A percentile compares a stretch with the other conserved stretches of the same genome.
These are phyloP conservation scores for Mugil cephalus DNA, from an alignment of 2,113 vertebrate species.

Conservation along the genomic window DNA sequence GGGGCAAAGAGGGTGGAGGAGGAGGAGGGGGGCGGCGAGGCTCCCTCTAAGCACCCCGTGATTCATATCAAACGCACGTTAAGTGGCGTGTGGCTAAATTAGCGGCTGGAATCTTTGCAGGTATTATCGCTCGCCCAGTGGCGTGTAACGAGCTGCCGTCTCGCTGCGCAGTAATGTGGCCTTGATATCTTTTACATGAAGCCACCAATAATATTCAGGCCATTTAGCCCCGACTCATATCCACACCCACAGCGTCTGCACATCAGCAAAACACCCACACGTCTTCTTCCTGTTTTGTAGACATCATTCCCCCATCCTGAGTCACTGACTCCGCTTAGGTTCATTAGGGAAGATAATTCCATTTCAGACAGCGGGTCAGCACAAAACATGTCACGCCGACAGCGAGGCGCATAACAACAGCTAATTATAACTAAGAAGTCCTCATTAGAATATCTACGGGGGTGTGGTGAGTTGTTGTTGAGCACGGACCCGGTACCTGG, in stretches of 20 bases:
- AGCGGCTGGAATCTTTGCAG: slow-evolving; percentile 68
- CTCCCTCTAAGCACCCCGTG: slow-evolving; percentile 62
- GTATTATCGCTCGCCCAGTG: slow-evolving; percentile 64
- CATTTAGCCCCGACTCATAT: slow-evolving; percentile 47
- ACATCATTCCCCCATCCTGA: slow-evolving; percentile 70
- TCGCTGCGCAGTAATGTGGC: slow-evolving; percentile 59
- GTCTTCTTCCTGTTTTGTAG: slow-evolving; percentile 72
- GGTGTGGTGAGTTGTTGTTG: slow-evolving; percentile 41
- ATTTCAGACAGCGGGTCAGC: slow-evolving; percentile 69
- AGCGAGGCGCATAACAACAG: slow-evolving; percentile 54
- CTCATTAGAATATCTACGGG: slow-evolving; percentile 61
- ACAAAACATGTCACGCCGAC: slow-evolving; percentile 57
- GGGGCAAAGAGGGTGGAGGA: not conserved
- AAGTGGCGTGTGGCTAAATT: slow-evolving; percentile 75
- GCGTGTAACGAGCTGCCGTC: slow-evolving; percentile 66
- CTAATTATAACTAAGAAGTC: slow-evolving; percentile 69
- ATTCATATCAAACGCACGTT: slow-evolving; percentile 73
- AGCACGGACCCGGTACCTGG: slow-evolving; percentile 35
- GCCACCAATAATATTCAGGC: slow-evolving; percentile 66
- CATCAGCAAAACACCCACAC: slow-evolving; percentile 64
- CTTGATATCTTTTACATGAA: slow-evolving; percentile 71
- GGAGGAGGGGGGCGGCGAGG: not conserved
- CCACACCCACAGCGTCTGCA: slow-evolving; percentile 68
- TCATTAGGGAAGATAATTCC: slow-evolving; percentile 77
- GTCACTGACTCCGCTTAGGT: slow-evolving; percentile 78